Base-by-base conservation (phyloP, 2,888 invertebrate species). In the Platycheirus rosarum region DNA sequence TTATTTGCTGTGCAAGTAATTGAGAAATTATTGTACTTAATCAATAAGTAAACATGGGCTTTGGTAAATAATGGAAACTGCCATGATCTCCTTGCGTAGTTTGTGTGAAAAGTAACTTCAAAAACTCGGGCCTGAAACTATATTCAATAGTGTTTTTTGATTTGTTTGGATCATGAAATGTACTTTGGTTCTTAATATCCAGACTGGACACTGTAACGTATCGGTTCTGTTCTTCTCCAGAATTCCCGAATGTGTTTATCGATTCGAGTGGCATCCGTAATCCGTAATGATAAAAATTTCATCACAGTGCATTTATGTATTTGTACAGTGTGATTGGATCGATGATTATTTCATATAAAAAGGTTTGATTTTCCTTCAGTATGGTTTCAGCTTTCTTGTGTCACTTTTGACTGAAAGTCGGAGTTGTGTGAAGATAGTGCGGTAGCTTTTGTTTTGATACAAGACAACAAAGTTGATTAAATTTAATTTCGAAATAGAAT, bases 401-500 rank as follows among this genome's bases (percentile, higher is more conserved):
- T 57, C 16, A 44, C 9, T 40, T 23, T 3, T 11, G 57, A 35
- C 18, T 14, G 9, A 48, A 14, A 42, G 13, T 23, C 11, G 2
- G 16, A 32, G 16, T 4, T 29, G 29, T 23, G 32, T 9, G 16
- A 6, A 16, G 0, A 23, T 6, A 23, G 23, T 23, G 23, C 23
- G 23, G 23, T n/a, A n/a, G n/a, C n/a, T n/a, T n/a, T n/a, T n/a
- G n/a, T n/a, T n/a, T n/a, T n/a, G 0, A 32, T 51, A 6, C 4
- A 29, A 71, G 44, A 8, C 14, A 2, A 8, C 6, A 51, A 29
- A 42, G 14, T 35, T 44, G 60, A 23, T 3, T 9, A 29, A 14
- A 57, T 14, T 35, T 1, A 51, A 32, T 71, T 49, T 51, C 2
- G 6, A 48, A 23, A 60, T 29, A 74, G 68, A 69, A 79, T 79